phyloP scores from a whole-genome alignment of 92 coral and sea anemone species.

The Epizoanthus scotinus region DNA sequence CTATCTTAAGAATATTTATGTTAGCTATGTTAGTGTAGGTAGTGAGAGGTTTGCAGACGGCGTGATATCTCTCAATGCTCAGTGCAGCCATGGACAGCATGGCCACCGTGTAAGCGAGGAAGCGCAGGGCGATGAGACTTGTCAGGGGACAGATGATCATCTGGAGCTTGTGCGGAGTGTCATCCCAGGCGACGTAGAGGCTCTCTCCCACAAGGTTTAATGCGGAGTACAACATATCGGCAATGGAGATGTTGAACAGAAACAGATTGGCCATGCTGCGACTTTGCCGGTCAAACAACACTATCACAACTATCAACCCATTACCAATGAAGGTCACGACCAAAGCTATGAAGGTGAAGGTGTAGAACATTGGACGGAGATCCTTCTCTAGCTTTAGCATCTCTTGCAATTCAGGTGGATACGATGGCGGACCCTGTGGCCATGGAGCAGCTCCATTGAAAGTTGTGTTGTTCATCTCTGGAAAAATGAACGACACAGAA shows the following conservation, averaged over 20 bases:
- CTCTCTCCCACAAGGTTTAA: conserved; percentile 58
- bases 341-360: conserved; percentile 40
- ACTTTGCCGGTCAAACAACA: conserved; percentile 46
- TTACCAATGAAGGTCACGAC: conserved; percentile 55
- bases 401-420: too few species aligned
- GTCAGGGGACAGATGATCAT: conserved; percentile 30
- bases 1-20: conserved; percentile 35
- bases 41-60: conserved; percentile 36
- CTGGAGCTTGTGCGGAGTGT: conserved; percentile 4
- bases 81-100: conserved; percentile 49
- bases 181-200: background rate
- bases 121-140: conserved; percentile 44
- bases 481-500: too few species aligned
- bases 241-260: conserved; percentile 61
- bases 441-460: too few species aligned
- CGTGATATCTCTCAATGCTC: conserved; percentile 61
- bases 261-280: conserved; percentile 58
- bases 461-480: too few species aligned
- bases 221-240: conserved; percentile 53
- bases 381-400: too few species aligned
- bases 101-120: conserved; percentile 47
- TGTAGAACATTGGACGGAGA: conserved; percentile 50
- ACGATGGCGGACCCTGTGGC: too few species aligned
- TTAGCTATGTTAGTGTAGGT: conserved; percentile 30
- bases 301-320: conserved; percentile 45